Evolutionary conservation across 2,888 invertebrate species (phyloP), one percentile per base, ranked within the genome.

Genomic region (Nomada ruficornis): DNA sequence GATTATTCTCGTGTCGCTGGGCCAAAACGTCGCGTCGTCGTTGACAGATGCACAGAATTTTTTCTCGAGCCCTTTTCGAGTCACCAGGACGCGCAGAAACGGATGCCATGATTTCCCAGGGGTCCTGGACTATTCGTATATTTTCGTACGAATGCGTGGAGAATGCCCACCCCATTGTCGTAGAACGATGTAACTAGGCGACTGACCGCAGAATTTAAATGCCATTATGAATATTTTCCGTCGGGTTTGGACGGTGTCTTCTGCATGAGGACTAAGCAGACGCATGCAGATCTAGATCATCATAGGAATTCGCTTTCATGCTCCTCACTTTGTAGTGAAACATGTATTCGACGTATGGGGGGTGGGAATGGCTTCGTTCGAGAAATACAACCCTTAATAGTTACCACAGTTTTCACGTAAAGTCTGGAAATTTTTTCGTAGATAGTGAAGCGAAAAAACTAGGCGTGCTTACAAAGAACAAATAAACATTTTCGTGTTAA

Each of bases 81-180:
- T 68, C 79, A 57, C 26, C 82, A 50, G 77, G 83, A 79, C 71
- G 78, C 71, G 85, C 36, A 76, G 84, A 86, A 88, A 85, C 86
- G 86, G 80, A 87, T 81, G 82, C 83, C 73, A 88, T 88, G 88
- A 88, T 88, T 88, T 88, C 88, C 88, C 88, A 83, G 55, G 88
- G 86, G 88, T 73, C 75, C 54, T 75, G 77, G 65, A 73, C 75
- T 77, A 83, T 68, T 62, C 59, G 77, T 86, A 88, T 79, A 88
- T 87, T 88, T 87, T 88, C 84, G 84, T 82, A 82, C 85, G 82
- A 82, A 83, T 67, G 82, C 77, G 62, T 71, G 73, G 80, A 54
- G 67, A 76, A 55, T 50, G 73, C 54, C 73, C 73, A 65, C 77
- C 62, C 77, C 71, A 36, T 69, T 74, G 71, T 84, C 86, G 70